Evolutionary conservation across 2,797 vertebrate species (phyloP), one percentile per base, ranked within the genome.

Genomic region (Crax fasciolata): DNA sequence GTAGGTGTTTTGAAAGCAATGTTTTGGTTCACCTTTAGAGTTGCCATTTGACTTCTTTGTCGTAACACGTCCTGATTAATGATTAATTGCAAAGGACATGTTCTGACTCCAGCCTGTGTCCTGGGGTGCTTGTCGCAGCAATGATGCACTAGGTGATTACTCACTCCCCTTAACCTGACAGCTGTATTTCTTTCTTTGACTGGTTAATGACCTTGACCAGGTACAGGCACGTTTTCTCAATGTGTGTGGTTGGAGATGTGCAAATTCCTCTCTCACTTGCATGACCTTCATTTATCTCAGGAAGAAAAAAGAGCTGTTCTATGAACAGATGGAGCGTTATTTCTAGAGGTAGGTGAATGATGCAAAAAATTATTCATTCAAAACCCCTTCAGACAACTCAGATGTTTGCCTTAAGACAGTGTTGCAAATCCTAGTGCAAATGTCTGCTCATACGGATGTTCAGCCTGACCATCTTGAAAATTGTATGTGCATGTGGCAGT

Each of bases 101-200:
- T 80, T 96, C 89, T 89, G 93, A 51, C 91, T 96, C 84, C 80
- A 68, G 89, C 95, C 85, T 8, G 38, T 95, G 92, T 94, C 92
- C 96, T 27, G 92, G 93, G 94, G 93, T 95, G 92, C 93, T 68
- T 97, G 96, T 96, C 94, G 54, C 87, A 91, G 95, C 90, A 57
- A 80, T 95, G 96, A 97, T 91, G 92, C 83, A 39, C 87, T 19
- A n/a, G 89, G 94, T 79, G 86, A 87, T 95, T 96, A 84, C 75
- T 96, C 93, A 62, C 89, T 70, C 43, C 91, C 88, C 93, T 80
- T 73, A 96, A 96, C 96, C 94, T 95, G 96, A 96, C 95, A 96
- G 95, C 93, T 92, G 93, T 72, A 89, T 49, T 90, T 93, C 92
- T 93, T 57, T 10, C 89, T 71, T 61, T 75, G 38, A 75, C 89